Evolutionary conservation across 2,888 invertebrate genomes (phyloP).

Genomic region (Heliconius ethilla): DNA sequence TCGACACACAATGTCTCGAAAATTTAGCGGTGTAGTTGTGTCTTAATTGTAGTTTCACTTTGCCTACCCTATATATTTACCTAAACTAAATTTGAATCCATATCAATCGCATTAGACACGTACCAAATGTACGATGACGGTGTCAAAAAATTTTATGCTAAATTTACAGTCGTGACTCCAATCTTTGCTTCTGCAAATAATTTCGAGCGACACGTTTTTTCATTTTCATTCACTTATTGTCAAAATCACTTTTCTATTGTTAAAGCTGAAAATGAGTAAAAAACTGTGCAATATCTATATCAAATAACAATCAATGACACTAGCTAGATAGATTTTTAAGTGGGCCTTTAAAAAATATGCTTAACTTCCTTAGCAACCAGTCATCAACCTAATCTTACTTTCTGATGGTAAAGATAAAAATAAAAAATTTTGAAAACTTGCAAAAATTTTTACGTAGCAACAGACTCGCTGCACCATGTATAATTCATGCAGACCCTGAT

Average conservation of each 20-base stretch:
- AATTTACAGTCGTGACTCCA: slow-evolving; percentile 17
- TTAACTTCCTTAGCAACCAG: not conserved
- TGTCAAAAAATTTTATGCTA: not conserved
- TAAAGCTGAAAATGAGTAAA: not conserved
- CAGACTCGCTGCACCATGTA: too few species aligned
- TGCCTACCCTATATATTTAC: not conserved
- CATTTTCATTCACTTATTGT: not conserved
- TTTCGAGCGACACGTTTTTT: slow-evolving; percentile 1
- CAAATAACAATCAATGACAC: slow-evolving; percentile 11
- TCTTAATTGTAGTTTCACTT: not conserved
- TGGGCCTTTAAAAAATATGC: not conserved
- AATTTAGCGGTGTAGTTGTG: too few species aligned
- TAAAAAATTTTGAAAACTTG: too few species aligned
- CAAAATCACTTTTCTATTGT: slow-evolving; percentile 18
- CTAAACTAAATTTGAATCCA: not conserved
- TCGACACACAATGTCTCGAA: too few species aligned
- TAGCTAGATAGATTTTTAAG: not conserved
- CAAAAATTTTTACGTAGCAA: too few species aligned
- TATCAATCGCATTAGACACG: not conserved
- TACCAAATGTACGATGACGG: not conserved
- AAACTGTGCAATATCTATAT: slow-evolving; percentile 6
- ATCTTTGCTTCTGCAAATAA: slow-evolving; percentile 1
- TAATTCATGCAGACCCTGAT: too few species aligned
- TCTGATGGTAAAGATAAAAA: too few species aligned
- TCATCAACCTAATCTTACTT: too few species aligned